Conservation (phyloP, 2,113 vertebrate species). For the Bostrychus sinensis region DNA sequence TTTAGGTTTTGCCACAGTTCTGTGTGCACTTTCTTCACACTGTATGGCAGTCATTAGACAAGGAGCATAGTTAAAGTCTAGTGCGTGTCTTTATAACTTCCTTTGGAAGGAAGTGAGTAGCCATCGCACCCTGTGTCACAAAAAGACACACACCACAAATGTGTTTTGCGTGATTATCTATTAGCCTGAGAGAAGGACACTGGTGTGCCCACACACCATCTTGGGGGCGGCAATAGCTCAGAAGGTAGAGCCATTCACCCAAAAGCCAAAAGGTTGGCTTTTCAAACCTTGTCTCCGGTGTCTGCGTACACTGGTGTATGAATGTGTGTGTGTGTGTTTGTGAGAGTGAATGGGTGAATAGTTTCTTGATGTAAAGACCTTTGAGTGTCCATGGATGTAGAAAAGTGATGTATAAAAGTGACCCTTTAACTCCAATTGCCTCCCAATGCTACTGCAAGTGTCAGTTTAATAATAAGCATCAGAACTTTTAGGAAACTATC, state of each 20-base stretch:
- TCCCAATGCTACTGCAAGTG: constrained; percentile 56
- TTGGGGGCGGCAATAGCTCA: too few species aligned
- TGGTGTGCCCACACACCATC: constrained; percentile 16
- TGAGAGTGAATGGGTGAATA: too few species aligned
- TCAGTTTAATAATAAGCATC: constrained; percentile 58
- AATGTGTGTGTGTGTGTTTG: too few species aligned
- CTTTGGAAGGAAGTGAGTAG: constrained; percentile 88
- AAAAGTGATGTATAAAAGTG: too few species aligned
- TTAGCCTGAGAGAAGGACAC: constrained; percentile 25
- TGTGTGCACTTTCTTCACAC: constrained; percentile 17
- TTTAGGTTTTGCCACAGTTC: constrained; percentile 13
- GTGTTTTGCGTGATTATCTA: constrained; percentile 35
- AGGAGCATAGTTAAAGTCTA: constrained; percentile 80
- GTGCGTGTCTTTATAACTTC: constrained; percentile 89
- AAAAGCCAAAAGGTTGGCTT: too few species aligned
- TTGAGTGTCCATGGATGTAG: too few species aligned
- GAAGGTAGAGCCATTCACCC: too few species aligned
- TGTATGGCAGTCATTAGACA: constrained; percentile 82
- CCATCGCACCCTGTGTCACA: constrained; percentile 81
- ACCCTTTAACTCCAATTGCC: too few species aligned
- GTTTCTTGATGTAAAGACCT: too few species aligned
- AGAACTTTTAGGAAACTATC: constrained; percentile 71
- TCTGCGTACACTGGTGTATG: too few species aligned
- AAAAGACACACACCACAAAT: constrained; percentile 70
- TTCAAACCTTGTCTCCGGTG: too few species aligned